Percentiles rank a stretch among this genome's conserved stretches.
Evolutionary conservation across 2,113 vertebrate genomes (phyloP).

Genomic region (Thryonomys swinderianus): DNA sequence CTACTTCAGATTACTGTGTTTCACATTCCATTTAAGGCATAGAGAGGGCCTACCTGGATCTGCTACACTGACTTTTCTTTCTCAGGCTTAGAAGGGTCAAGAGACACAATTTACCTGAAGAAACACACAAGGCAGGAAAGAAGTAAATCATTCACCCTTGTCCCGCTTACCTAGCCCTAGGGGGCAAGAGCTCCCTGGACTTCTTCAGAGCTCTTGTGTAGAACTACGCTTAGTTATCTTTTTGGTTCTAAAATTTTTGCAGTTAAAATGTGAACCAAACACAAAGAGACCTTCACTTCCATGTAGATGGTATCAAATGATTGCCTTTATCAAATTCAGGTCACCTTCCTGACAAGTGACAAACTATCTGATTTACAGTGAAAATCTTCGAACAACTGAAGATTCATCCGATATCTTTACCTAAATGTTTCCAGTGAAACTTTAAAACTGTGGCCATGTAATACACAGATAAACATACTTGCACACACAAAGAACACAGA

Average conservation of each 20-base stretch:
- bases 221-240: not conserved
- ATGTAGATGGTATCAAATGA: not conserved
- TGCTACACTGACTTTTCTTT: not conserved
- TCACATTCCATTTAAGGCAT: not conserved
- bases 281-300: conserved; percentile 34
- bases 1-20: not conserved
- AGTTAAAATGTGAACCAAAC: conserved; percentile 43
- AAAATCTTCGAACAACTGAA: conserved; percentile 39
- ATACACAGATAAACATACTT: not conserved
- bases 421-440: not conserved
- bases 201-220: conserved; percentile 9
- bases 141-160: not conserved
- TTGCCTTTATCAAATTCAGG: not conserved
- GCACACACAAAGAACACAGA: not conserved
- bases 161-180: not conserved
- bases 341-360: not conserved
- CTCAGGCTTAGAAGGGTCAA: conserved; percentile 8
- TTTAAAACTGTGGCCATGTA: conserved; percentile 30
- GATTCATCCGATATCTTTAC: not conserved
- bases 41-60: not conserved
- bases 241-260: not conserved
- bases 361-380: conserved; percentile 1
- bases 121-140: not conserved
- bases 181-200: not conserved
- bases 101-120: conserved; percentile 33